A percentile compares a stretch with the other conserved stretches of the same genome.
Conservation (phyloP, 2,113 vertebrate species). For the Pituophis catenifer region DNA sequence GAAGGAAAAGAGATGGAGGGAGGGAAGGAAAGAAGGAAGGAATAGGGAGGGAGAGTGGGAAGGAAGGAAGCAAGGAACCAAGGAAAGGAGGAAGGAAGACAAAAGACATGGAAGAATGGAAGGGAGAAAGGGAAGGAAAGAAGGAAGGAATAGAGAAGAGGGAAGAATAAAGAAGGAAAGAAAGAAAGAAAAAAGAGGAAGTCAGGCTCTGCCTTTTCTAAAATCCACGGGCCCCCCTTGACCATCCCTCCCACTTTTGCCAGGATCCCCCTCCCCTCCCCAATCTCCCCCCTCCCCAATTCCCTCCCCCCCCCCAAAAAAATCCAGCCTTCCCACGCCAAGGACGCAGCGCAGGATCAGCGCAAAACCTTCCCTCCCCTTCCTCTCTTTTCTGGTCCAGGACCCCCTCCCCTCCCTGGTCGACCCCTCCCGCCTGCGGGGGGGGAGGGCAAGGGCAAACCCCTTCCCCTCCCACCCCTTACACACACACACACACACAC, state of each 20-base stretch:
- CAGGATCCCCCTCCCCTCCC: too few relatives aligned
- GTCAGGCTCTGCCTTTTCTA: background rate
- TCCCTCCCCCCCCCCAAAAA: background rate
- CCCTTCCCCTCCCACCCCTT: background rate
- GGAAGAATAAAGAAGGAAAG: background rate
- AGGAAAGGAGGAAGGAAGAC: too few relatives aligned
- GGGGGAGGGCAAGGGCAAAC: background rate
- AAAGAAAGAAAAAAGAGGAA: background rate
- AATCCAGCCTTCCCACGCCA: background rate
- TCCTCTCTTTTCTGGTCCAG: background rate
- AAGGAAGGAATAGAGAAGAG: too few relatives aligned
- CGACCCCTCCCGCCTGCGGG: background rate
- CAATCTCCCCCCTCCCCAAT: background rate
- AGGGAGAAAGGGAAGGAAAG: too few relatives aligned
- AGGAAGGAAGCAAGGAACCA: fast-evolving
- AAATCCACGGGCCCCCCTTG: background rate
- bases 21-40: too few relatives aligned
- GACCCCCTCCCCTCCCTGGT: background rate
- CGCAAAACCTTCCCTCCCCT: too few relatives aligned
- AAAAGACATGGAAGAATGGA: too few relatives aligned
- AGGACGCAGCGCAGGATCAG: too few relatives aligned
- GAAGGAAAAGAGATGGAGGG: too few relatives aligned
- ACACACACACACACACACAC: too few relatives aligned
- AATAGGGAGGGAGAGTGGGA: too few relatives aligned
- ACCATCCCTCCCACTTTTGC: too few relatives aligned